Evolutionary conservation across 1,140 invertebrate species (phyloP), one percentile per base, ranked within the genome.

Genomic region (Venturia canescens): DNA sequence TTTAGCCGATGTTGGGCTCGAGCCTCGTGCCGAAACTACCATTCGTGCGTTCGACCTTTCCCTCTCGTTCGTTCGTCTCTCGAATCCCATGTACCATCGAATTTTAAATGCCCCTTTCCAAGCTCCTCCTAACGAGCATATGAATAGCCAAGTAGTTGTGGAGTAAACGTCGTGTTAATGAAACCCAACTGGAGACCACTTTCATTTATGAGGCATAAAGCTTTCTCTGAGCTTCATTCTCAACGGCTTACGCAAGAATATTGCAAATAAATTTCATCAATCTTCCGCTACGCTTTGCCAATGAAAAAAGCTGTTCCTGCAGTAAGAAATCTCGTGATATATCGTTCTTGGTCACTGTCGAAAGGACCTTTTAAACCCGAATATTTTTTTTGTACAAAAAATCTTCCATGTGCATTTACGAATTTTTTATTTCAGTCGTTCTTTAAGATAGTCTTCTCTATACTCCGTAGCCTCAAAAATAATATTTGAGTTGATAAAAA

Each of bases 101-200:
- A 74, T 74, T 74, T 53, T 50, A 74, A 53, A 53, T n/a, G 48
- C 44, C 3, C 23, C 13, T 74, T 53, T 74, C 71, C 18, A 48
- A 74, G 44, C 48, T 74, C 27, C 15, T n/a, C 57, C 15, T 76
- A 77, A 77, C 75, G 75, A 66, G 38, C 31, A 27, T 77, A 77
- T 77, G 53, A 77, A 67, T 77, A 77, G 57, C 57, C 38, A 15
- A 63, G 63, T 66, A 77, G 75, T 38, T 23, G 72, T 15, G 63
- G 29, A 69, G 34, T 63, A 48, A 63, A 77, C 63, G 53, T 26
- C 16, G 63, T 66, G 16, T 67, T 67, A 66, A 77, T 77, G 53
- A 63, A 63, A 63, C 21, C 60, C 60, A 63, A 63, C 23, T 63
- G 23, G 60, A 63, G 60, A 26, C 60, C 60, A 23, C n/a, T 63